Base-by-base conservation (phyloP, 1,140 invertebrate species). In the Daktulosphaira vitifoliae region DNA sequence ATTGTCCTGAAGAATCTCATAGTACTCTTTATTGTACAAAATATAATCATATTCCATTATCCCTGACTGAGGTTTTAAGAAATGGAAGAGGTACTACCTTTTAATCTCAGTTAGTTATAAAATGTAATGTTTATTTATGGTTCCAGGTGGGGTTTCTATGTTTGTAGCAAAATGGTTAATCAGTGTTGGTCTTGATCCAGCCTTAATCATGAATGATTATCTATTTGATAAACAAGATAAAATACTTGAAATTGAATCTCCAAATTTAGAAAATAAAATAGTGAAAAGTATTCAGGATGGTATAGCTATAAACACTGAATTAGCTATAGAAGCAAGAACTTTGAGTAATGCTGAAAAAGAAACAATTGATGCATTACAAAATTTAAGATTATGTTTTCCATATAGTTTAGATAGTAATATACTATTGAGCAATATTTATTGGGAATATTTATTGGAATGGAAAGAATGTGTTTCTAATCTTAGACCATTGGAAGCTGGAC, bases 361-460 rank as follows among this genome's bases (percentile, higher is more conserved):
- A 33, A 53, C 68, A 49, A 48, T 71, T 8, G 69, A 69, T 22
- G 54, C 64, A 16, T 48, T 87, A 6, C 77, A 78, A 11, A 70
- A 85, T 20, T 74, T 90, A 22, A 81, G 82, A 39, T 78, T 80
- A 39, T 83, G 88, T 74, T 94, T 95, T 74, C 91, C 91, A 1
- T 84, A 90, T 65, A 94, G 90, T 75, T 79, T 94, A 37, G 82
- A 86, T 23, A 81, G 84, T 29, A 84, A 86, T 70, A 82, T 87
- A 33, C 74, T 96, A 26, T 75, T 94, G 37, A 82, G 85, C 11
- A 92, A 94, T 74, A 84, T 93, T 78, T 84, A 83, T 69, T 96
- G 92, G 92, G 90, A 95, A 73, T 91, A 89, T 76, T 82, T 88
- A 65, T 81, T 88, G 67, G 80, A 81, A 54, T 96, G 92, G 92